These are phyloP conservation scores for Drosophila multiciliata DNA, from an alignment of 2,888 invertebrate genomes.

Conservation along the genomic window DNA sequence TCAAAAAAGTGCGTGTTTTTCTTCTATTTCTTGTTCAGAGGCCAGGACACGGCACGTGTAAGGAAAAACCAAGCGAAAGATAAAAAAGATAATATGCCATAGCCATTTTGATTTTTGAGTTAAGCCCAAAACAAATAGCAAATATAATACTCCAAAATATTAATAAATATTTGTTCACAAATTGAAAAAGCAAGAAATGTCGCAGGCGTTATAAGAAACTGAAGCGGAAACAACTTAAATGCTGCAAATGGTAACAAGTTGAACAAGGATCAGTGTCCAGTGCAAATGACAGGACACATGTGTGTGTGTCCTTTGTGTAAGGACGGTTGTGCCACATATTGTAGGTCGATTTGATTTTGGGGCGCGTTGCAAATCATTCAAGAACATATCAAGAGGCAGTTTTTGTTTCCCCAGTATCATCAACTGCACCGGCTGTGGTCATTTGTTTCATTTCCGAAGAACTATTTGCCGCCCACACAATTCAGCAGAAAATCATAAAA, in stretches of 20 bases:
- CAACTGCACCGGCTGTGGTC: conserved; percentile 33
- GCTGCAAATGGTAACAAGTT: conserved; percentile 20
- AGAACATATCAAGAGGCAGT: conserved; percentile 31
- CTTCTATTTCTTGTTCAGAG: not conserved
- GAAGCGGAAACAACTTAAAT: conserved; percentile 11
- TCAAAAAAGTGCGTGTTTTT: conserved; percentile 31
- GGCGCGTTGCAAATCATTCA: conserved; percentile 57
- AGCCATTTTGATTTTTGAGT: conserved; percentile 59
- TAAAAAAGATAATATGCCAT: conserved; percentile 38
- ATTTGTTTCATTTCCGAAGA: conserved; percentile 24
- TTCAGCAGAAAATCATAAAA: not conserved
- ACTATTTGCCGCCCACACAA: conserved; percentile 31
- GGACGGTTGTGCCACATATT: conserved; percentile 31
- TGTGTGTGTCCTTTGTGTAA: conserved; percentile 4
- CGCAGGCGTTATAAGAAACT: conserved; percentile 12
- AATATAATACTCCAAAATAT: conserved; percentile 49
- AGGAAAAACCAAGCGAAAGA: conserved; percentile 2
- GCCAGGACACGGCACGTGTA: conserved; percentile 41
- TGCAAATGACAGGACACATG: conserved; percentile 55
- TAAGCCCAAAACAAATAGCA: conserved; percentile 14
- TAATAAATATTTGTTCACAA: conserved; percentile 60
- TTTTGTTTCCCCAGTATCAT: not conserved
- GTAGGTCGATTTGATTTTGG: conserved; percentile 47
- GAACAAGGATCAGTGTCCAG: conserved; percentile 28
- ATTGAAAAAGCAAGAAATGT: conserved; percentile 57